Evolutionary conservation across 2,888 invertebrate species (phyloP), one percentile per base, ranked within the genome.

Genomic region (Heliconius erato): DNA sequence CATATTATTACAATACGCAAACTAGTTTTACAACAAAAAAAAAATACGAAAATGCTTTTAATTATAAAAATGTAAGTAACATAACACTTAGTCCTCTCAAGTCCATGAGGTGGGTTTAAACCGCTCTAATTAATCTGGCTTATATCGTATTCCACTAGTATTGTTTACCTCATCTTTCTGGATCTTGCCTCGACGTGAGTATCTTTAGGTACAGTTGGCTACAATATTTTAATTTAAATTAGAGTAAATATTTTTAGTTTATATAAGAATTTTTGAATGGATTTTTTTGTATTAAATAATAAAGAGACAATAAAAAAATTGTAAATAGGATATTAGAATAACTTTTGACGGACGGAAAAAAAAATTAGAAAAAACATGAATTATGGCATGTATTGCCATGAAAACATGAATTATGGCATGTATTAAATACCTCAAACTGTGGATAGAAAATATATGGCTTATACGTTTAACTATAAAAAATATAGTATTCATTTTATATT

Each of bases 151-250:
- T 92, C 91, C 94, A 83, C 84, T 87, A 86, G 89, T 89, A 92
- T 95, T 93, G 86, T 87, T 87, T 84, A 71, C 80, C 85, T 74
- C 84, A 84, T 88, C 89, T 93, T 93, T 94, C 94, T 93, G 90
- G 93, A 94, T 95, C 95, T 95, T 95, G 91, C 89, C 89, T 89
- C 90, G 86, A 86, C 87, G 88, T 88, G 92, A 91, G 91, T 93
- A 89, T 92, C 91, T 80, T 89, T 93, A 89, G 89, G 93, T 94
- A 94, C 92, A 91, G 87, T 90, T 85, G 59, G n/a, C 69, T 2
- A 72, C 68, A 83, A 40, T 74, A 54, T 54, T 44, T 67, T 23
- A 32, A 1, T 69, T 54, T 81, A 69, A 54, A 19, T 67, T 19
- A 28, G 0, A 0, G 3, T 28, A 16, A 26, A 65, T 32, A 32